A percentile compares a stretch with the other conserved stretches of the same genome.
Evolutionary conservation across 2,113 vertebrate genomes (phyloP).

Genomic region (Tetraodon nigroviridis): DNA sequence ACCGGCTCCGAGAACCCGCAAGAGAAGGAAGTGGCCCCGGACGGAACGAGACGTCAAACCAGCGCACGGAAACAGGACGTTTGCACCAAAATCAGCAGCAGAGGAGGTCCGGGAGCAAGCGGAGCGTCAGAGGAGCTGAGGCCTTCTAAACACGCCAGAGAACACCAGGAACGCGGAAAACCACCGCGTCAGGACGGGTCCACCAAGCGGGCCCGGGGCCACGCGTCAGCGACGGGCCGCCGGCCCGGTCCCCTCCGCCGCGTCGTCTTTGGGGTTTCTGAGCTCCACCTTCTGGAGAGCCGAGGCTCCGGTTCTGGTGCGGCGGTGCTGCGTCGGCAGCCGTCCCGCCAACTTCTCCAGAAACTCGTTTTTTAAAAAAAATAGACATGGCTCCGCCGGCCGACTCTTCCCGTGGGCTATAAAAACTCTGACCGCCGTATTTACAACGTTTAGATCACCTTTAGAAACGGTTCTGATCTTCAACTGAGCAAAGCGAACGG

Average conservation of each 20-base stretch:
- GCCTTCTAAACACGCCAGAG: conserved; percentile 56
- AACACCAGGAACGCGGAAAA: conserved; percentile 60
- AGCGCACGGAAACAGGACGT: conserved; percentile 67
- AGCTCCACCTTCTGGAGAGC: not conserved
- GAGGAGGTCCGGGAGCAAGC: conserved; percentile 45
- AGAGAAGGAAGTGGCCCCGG: conserved; percentile 52
- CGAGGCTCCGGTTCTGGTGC: not conserved
- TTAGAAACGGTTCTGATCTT: conserved; percentile 48
- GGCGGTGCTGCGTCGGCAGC: conserved; percentile 4
- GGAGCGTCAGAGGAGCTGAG: conserved; percentile 43
- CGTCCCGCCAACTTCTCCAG: conserved; percentile 67
- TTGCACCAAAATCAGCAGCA: conserved; percentile 52
- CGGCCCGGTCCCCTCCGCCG: conserved; percentile 14
- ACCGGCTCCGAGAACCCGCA: conserved; percentile 54
- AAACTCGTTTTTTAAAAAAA: conserved; percentile 73
- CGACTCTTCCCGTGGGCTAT: conserved; percentile 69
- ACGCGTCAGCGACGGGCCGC: too few species aligned
- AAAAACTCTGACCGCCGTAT: conserved; percentile 69
- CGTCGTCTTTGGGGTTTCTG: conserved; percentile 11
- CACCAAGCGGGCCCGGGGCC: conserved; percentile 53
- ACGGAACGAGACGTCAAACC: conserved; percentile 60
- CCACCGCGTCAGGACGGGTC: conserved; percentile 51
- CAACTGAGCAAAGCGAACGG: conserved; percentile 15
- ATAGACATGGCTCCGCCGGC: conserved; percentile 74
- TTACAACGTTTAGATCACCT: conserved; percentile 60